Evolutionary conservation across 2,113 vertebrate genomes (phyloP), one percentile per base, ranked within the genome.

Genomic region (Mastomys coucha): DNA sequence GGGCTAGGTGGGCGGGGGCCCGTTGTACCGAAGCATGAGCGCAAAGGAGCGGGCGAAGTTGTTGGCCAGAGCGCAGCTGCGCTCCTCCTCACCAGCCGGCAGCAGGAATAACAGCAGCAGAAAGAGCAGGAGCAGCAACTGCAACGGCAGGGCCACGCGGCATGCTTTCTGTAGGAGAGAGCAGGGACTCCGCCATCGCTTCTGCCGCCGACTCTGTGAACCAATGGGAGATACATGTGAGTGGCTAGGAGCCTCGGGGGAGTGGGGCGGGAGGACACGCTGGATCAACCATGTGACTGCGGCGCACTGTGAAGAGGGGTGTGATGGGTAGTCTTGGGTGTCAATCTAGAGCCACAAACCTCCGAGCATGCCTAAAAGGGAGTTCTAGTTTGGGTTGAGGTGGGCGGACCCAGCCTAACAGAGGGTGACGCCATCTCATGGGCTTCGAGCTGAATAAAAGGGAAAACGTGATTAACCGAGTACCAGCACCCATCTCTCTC

Each of bases 1-100:
- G 1, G 65, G 80, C 97, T 99, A 99, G 33, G 99, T 99, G 70
- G 99, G 99, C 0, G 99, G 99, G 0, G 99, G 99, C 7, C 99
- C 98, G 0, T 99, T 36, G 0, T 99, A 99, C 95, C 98, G 99
- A 45, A 99, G 99, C 99, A 99, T 99, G 97, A 99, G 89, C 95
- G 98, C 99, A 98, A 99, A 99, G 94, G 99, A 99, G 19, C 99
- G 98, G 89, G 99, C 99, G 1, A 99, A 99, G 98, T 99, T 99
- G 99, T 99, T 99, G 98, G 99, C 98, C 86, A 99, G 98, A 0
- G 99, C 97, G 98, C 99, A 99, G 98, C 99, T 99, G 98, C 96
- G 98, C n/a, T 92, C 97, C 67, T 99, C 98, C 0, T 99, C 98
- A 86, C 99, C 98, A 80, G 99, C 97, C 0, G 99, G 99, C 36